These are phyloP conservation scores for Mixornis gularis DNA, from an alignment of 2,113 vertebrate genomes.

Conservation along the genomic window DNA sequence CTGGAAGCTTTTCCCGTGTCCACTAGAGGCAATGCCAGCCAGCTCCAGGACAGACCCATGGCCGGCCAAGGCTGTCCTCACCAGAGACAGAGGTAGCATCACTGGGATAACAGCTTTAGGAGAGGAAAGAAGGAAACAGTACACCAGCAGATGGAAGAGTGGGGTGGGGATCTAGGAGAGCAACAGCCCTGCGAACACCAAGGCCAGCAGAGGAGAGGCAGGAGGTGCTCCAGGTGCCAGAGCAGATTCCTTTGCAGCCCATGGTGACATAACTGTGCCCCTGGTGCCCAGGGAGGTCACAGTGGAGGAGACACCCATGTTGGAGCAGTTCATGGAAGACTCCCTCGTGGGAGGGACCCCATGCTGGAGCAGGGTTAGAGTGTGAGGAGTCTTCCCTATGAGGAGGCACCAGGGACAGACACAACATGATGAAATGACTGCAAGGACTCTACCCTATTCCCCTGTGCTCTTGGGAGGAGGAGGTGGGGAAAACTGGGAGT, in stretches of 20 bases:
- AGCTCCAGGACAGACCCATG: not conserved
- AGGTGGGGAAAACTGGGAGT: not conserved
- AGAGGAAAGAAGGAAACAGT: not conserved
- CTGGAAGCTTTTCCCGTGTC: not conserved
- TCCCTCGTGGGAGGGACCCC: accelerated
- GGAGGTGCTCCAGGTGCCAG: not conserved
- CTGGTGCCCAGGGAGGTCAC: not conserved
- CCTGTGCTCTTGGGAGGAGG: not conserved
- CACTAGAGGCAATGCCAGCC: not conserved
- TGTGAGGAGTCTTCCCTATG: not conserved
- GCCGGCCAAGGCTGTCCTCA: accelerated
- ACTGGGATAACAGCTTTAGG: not conserved
- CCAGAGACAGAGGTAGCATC: not conserved
- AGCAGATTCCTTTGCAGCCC: not conserved
- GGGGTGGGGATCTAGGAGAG: not conserved
- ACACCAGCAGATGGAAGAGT: not conserved
- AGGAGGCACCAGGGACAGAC: not conserved
- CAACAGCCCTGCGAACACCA: not conserved
- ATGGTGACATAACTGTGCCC: accelerated
- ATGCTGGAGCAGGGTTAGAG: not conserved
- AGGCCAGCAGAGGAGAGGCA: not conserved
- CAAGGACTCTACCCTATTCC: not conserved
- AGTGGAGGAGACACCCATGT: not conserved
- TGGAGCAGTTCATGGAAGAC: not conserved
- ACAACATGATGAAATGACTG: not conserved